Conservation (phyloP, 2,113 vertebrate species). For the Tor tambroides region DNA sequence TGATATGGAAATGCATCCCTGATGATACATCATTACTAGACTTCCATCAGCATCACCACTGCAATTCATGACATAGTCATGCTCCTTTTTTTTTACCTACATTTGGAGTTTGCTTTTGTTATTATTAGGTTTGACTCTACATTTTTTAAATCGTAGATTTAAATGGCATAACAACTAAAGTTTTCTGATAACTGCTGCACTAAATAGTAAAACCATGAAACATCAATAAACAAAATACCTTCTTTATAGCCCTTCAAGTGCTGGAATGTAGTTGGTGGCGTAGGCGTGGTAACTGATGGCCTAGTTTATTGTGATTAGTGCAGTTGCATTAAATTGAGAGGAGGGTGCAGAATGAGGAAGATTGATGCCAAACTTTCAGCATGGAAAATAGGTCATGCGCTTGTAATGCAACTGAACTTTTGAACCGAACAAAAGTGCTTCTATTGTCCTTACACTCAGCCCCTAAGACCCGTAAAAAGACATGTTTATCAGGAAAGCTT, state of each 20-base stretch:
- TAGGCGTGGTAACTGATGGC: conserved; percentile 20
- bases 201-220: not conserved
- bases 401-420: conserved; percentile 74
- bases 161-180: not conserved
- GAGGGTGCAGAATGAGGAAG: conserved; percentile 53
- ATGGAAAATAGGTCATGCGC: conserved; percentile 74
- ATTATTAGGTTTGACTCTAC: not conserved
- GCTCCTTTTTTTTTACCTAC: not conserved
- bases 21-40: conserved; percentile 14
- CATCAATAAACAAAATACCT: not conserved
- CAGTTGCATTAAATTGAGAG: conserved; percentile 33
- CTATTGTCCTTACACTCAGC: conserved; percentile 51
- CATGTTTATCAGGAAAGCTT: conserved; percentile 23
- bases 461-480: conserved; percentile 37
- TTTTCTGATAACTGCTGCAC: not conserved
- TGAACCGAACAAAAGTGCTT: conserved; percentile 68
- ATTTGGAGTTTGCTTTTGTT: not conserved
- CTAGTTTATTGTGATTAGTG: conserved; percentile 43
- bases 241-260: not conserved
- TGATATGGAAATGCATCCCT: conserved; percentile 29
- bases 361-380: conserved; percentile 67
- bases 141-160: too few relatives aligned
- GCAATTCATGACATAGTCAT: not conserved
- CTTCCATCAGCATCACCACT: not conserved
- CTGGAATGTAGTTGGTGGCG: not conserved